Percentiles rank a stretch among this genome's conserved stretches.
phyloP scores from a whole-genome alignment of 1,140 invertebrate species.

The Pseudobourletiella spinata region DNA sequence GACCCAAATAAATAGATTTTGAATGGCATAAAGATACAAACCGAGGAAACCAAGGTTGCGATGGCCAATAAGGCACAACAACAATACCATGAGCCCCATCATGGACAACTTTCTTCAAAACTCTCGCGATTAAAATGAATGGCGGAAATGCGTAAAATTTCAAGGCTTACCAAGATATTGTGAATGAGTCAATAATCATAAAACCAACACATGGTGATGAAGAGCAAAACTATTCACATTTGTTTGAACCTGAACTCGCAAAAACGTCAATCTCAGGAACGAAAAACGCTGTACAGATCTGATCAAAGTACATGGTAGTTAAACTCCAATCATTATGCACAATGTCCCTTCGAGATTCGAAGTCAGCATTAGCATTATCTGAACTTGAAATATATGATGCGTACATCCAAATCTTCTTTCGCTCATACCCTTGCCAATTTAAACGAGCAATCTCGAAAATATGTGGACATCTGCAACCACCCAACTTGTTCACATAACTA shows the following conservation, averaged over 20 bases:
- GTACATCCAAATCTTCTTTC: neutral
- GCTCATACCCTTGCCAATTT: conserved; percentile 7
- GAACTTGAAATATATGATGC: conserved; percentile 9
- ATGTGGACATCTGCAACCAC: conserved; percentile 9
- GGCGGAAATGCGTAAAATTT: conserved; percentile 8
- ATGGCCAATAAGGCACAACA: neutral
- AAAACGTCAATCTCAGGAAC: neutral
- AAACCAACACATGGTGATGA: neutral
- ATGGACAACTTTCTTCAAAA: neutral
- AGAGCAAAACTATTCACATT: conserved; percentile 4
- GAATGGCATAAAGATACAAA: neutral
- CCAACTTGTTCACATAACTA: conserved; percentile 17
- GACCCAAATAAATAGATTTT: neutral
- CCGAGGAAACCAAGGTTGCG: conserved; percentile 3
- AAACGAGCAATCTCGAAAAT: conserved; percentile 1
- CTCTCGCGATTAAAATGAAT: neutral
- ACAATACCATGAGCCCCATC: neutral
- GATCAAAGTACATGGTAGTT: neutral
- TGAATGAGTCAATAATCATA: neutral
- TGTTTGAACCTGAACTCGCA: neutral
- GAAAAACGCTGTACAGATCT: neutral
- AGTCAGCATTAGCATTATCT: conserved; percentile 13
- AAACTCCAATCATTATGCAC: conserved; percentile 7
- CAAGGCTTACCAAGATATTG: neutral
- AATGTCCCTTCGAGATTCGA: neutral